These are phyloP conservation scores for Silurus meridionalis DNA, from an alignment of 2,113 vertebrate genomes.

Conservation along the genomic window DNA sequence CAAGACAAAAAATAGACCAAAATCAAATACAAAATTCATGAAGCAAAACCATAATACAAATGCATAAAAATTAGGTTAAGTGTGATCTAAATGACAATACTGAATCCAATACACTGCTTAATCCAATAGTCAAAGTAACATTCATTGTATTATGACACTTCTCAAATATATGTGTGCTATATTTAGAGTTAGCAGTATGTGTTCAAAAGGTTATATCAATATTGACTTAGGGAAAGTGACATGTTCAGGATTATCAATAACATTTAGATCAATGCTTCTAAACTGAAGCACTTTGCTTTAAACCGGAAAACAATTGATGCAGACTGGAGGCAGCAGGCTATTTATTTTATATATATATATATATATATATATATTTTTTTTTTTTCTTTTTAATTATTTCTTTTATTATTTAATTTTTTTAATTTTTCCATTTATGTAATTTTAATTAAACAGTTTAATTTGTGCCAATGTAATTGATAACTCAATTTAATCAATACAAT, in stretches of 20 bases:
- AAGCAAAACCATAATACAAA: neutral
- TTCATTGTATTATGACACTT: neutral
- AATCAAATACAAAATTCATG: neutral
- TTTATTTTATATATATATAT: too few relatives aligned
- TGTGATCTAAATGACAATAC: neutral
- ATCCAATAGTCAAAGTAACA: neutral
- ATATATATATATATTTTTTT: neutral
- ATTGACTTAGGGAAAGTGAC: neutral
- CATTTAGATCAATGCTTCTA: neutral
- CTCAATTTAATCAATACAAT: too few relatives aligned
- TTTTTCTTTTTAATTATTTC: too few relatives aligned
- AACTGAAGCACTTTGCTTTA: neutral
- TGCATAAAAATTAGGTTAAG: neutral
- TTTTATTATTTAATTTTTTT: too few relatives aligned
- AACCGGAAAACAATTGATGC: neutral
- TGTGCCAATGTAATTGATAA: too few relatives aligned
- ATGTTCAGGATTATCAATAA: neutral
- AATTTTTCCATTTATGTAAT: too few relatives aligned
- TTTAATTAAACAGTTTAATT: too few relatives aligned
- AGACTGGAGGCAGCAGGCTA: neutral
- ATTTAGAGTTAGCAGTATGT: neutral
- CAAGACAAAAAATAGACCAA: neutral
- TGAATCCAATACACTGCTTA: neutral
- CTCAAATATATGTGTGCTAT: neutral
- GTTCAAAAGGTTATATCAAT: neutral